phyloP scores from a whole-genome alignment of 2,113 vertebrate genomes.

The Elephas maximus region DNA sequence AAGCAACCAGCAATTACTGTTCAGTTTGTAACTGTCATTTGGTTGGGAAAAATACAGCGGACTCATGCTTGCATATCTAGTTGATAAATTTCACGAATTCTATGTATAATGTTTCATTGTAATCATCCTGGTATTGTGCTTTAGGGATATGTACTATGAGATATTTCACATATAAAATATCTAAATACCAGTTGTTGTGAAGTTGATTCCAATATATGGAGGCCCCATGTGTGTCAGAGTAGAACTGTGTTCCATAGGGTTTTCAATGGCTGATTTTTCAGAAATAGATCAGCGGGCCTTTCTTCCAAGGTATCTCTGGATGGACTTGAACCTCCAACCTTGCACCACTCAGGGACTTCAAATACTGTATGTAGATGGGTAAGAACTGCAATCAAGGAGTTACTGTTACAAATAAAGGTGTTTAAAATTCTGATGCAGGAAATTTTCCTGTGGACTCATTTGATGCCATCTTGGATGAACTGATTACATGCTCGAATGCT shows the following conservation, averaged over 20 bases:
- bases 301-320: no score
- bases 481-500: no score
- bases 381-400: not conserved
- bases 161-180: not conserved
- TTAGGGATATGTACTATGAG: not conserved
- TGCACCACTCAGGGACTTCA: no score
- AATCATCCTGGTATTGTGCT: not conserved
- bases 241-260: no score
- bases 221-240: no score
- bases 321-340: no score
- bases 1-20: not conserved
- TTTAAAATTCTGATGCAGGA: slow-evolving; percentile 24
- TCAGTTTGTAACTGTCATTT: slow-evolving; percentile 44
- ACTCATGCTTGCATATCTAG: slow-evolving; percentile 41
- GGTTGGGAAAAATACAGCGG: slow-evolving; percentile 4
- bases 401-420: not conserved
- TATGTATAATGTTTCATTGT: slow-evolving; percentile 19
- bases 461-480: not conserved
- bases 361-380: not conserved
- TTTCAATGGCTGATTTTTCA: no score
- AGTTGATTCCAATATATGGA: no score
- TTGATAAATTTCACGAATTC: not conserved
- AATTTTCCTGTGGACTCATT: slow-evolving; percentile 28
- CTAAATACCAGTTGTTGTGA: not conserved
- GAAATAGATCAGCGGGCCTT: no score